A percentile compares a stretch with the other conserved stretches of the same genome.
Evolutionary conservation across 2,888 invertebrate genomes (phyloP).

Genomic region (Thymelicus acteon): DNA sequence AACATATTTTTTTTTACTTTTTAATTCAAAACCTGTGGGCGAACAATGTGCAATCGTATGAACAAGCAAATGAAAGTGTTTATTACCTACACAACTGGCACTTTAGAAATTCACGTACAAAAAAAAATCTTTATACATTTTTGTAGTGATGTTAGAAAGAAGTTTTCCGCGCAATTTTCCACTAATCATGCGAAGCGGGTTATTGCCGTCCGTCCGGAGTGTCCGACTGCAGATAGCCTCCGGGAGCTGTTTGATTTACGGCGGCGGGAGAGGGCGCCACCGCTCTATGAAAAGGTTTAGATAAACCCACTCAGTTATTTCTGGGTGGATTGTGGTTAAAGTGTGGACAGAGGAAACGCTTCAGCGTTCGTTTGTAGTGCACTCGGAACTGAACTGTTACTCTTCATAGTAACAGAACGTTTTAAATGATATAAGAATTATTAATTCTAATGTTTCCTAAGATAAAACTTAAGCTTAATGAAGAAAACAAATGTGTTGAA

Average conservation of each 20-base stretch:
- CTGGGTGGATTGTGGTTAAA: constrained; percentile 13
- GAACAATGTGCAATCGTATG: too few relatives aligned
- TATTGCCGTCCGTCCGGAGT: constrained; percentile 34
- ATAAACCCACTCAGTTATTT: constrained; percentile 20
- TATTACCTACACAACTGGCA: too few relatives aligned
- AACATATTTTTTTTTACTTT: too few relatives aligned
- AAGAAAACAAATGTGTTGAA: too few relatives aligned
- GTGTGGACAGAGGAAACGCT: constrained; percentile 1
- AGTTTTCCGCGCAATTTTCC: constrained; percentile 22
- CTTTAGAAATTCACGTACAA: background rate
- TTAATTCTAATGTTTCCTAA: too few relatives aligned
- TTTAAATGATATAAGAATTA: too few relatives aligned
- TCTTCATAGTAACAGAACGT: too few relatives aligned
- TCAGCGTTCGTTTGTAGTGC: background rate
- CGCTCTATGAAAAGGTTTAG: constrained; percentile 15
- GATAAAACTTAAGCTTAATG: too few relatives aligned
- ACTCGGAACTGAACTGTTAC: background rate
- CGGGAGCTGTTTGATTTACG: constrained; percentile 53
- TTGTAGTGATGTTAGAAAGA: background rate
- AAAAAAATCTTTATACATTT: background rate
- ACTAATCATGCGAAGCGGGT: constrained; percentile 30
- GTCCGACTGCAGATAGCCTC: constrained; percentile 46
- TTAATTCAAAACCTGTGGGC: too few relatives aligned
- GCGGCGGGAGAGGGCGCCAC: background rate
- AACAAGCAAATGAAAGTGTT: too few relatives aligned